A percentile compares a stretch with the other conserved stretches of the same genome.
Conservation (phyloP, 2,888 invertebrate genomes). For the Thera obeliscata region DNA sequence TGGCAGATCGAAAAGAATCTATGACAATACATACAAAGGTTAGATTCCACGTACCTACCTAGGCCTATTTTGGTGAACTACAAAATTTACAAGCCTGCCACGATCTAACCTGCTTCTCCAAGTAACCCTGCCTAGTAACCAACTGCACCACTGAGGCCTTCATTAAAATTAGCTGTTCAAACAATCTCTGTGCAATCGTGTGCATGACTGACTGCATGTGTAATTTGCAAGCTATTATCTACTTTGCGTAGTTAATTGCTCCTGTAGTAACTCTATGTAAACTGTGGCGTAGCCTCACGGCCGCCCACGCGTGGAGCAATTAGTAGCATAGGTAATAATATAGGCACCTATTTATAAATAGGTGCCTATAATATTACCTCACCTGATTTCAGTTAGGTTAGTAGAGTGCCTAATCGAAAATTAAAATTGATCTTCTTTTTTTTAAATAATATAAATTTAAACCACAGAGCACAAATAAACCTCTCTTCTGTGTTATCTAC, state of each 20-base stretch:
- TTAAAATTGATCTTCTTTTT: no score
- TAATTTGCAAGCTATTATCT: slow-evolving; percentile 12
- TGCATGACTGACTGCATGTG: slow-evolving; percentile 15
- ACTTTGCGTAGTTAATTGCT: slow-evolving; percentile 18
- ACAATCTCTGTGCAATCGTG: slow-evolving; percentile 14
- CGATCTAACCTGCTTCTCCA: not conserved
- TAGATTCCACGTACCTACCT: no score
- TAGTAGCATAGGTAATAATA: not conserved
- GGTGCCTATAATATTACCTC: no score
- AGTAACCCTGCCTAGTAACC: not conserved
- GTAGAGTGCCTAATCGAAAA: no score
- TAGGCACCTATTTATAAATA: no score
- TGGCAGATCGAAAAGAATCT: no score
- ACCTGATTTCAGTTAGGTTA: no score
- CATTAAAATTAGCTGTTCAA: slow-evolving; percentile 12
- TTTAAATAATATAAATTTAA: no score
- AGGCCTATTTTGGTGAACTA: no score
- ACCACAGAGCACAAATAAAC: no score
- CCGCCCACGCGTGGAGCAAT: slow-evolving; percentile 2
- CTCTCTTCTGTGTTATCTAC: no score
- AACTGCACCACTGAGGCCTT: not conserved
- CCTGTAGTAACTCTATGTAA: not conserved
- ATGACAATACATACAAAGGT: no score
- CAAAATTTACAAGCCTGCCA: not conserved
- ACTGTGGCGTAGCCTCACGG: slow-evolving; percentile 9